These are phyloP conservation scores for Sebastes taczanowskii DNA, from an alignment of 2,797 vertebrate species.

Conservation along the genomic window DNA sequence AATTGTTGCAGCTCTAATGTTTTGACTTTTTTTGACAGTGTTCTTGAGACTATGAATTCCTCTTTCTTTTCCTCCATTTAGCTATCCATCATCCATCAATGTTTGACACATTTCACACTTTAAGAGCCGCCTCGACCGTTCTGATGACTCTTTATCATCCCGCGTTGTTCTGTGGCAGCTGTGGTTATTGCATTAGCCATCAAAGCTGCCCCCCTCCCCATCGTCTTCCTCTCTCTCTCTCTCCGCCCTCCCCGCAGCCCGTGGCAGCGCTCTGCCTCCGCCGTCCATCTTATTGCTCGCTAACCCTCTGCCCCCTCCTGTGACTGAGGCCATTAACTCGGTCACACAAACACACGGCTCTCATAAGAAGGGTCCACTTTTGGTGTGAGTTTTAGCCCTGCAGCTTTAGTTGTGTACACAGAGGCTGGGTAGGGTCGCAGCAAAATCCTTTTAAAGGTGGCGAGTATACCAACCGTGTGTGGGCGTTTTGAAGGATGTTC, in stretches of 20 bases:
- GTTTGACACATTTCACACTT: background rate
- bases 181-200: conserved; percentile 50
- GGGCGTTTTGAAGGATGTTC: background rate
- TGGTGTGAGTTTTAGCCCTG: conserved; percentile 6
- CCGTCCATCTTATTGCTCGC: conserved; percentile 47
- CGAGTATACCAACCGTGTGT: background rate
- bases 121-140: background rate
- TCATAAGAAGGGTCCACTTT: conserved; percentile 34
- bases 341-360: conserved; percentile 37
- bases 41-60: background rate
- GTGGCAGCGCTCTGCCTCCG: conserved; percentile 4
- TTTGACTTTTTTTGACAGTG: background rate
- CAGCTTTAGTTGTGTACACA: conserved; percentile 19
- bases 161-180: conserved; percentile 14
- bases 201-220: background rate
- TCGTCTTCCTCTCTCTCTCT: background rate
- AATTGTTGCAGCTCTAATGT: no score
- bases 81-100: conserved; percentile 2
- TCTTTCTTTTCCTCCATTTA: background rate
- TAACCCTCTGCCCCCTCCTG: conserved; percentile 40
- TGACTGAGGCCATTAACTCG: conserved; percentile 58
- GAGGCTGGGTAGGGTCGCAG: conserved; percentile 10
- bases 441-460: background rate
- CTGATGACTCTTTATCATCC: conserved; percentile 32
- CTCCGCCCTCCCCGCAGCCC: background rate